phyloP scores from a whole-genome alignment of 1,140 invertebrate species.

The Choristoneura fumiferana region DNA sequence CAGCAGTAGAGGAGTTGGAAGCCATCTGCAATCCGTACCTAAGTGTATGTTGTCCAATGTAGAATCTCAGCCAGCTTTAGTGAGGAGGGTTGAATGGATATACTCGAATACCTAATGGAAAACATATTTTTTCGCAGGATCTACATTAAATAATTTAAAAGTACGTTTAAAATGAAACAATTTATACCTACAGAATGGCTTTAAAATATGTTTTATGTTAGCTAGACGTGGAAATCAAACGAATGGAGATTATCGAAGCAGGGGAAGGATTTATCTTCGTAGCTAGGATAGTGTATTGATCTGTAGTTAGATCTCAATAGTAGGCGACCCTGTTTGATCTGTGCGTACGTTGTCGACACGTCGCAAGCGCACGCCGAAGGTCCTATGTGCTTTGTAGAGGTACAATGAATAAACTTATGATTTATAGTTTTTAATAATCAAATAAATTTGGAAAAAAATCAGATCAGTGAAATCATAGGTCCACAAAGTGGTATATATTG shows the following conservation, averaged over 20 bases:
- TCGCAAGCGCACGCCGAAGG: not conserved
- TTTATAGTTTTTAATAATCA: constrained; percentile 14
- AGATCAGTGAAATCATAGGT: not conserved
- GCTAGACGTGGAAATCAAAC: not conserved
- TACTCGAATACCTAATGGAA: not conserved
- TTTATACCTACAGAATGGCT: not conserved
- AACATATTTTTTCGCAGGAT: too few relatives aligned
- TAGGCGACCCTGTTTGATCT: constrained; percentile 25
- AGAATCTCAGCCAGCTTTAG: constrained; percentile 12
- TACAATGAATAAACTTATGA: constrained; percentile 26
- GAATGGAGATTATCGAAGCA: constrained; percentile 22
- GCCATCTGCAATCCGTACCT: too few relatives aligned
- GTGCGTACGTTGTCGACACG: not conserved
- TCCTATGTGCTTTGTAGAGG: constrained; percentile 47
- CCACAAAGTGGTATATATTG: too few relatives aligned
- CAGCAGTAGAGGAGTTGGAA: too few relatives aligned
- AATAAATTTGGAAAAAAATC: not conserved
- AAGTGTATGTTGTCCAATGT: constrained; percentile 1
- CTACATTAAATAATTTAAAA: not conserved
- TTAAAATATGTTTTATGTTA: not conserved
- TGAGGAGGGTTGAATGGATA: not conserved
- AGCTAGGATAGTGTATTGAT: constrained; percentile 37
- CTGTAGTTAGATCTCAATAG: constrained; percentile 38
- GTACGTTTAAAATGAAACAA: not conserved
- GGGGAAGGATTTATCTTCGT: constrained; percentile 24